Evolutionary conservation across 2,113 vertebrate genomes (phyloP).

Genomic region (Ornithorhynchus anatinus): DNA sequence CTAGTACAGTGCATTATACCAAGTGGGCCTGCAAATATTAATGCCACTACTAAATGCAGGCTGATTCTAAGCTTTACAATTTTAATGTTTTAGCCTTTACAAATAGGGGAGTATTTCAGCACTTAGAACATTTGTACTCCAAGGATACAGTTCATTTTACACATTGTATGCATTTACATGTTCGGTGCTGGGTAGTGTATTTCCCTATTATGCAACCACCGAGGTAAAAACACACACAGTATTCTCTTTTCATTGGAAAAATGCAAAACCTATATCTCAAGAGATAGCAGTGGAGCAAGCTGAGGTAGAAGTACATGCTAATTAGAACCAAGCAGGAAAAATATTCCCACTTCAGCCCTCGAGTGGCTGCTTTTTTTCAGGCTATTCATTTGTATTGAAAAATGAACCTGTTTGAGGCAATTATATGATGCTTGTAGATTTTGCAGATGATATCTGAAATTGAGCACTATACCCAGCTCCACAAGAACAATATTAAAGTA

Average conservation of each 20-base stretch:
- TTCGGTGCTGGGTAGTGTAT: background rate
- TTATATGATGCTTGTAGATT: slow-evolving; percentile 31
- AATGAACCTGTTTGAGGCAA: slow-evolving; percentile 35
- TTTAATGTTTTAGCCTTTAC: background rate
- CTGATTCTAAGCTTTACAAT: no score
- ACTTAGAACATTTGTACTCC: no score
- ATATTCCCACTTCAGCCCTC: slow-evolving; percentile 17
- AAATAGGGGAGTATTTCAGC: background rate
- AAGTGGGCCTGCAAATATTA: no score
- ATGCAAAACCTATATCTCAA: slow-evolving; percentile 3
- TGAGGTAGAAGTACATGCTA: slow-evolving; percentile 46
- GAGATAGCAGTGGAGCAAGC: slow-evolving; percentile 41
- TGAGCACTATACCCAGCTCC: background rate
- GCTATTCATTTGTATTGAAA: slow-evolving; percentile 49
- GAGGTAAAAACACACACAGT: slow-evolving; percentile 38
- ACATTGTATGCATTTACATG: background rate
- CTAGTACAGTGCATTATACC: no score
- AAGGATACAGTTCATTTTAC: background rate
- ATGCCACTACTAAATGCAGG: no score
- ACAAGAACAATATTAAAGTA: slow-evolving; percentile 56
- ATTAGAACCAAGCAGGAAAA: slow-evolving; percentile 31
- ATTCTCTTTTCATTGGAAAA: slow-evolving; percentile 21
- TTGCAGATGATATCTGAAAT: slow-evolving; percentile 41
- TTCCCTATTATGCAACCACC: slow-evolving; percentile 24
- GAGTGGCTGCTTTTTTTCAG: slow-evolving; percentile 19